Evolutionary conservation across 2,113 vertebrate genomes (phyloP).

Genomic region (Solea senegalensis): DNA sequence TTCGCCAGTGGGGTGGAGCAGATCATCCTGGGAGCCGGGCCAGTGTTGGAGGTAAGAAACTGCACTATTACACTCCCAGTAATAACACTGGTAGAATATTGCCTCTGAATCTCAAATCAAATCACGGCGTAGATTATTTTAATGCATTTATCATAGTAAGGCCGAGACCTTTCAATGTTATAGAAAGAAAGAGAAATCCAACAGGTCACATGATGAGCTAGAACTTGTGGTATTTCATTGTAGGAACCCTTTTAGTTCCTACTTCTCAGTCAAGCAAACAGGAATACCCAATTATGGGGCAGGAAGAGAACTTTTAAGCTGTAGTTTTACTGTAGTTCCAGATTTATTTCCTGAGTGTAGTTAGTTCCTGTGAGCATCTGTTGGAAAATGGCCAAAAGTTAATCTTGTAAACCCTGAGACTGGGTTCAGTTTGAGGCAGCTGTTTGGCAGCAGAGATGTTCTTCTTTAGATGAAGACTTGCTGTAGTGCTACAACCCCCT

Average conservation of each 20-base stretch:
- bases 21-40: constrained; percentile 97
- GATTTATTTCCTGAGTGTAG: neutral
- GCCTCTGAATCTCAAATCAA: too few species aligned
- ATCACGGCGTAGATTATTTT: too few species aligned
- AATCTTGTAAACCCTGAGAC: neutral
- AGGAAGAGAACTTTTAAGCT: neutral
- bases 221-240: neutral
- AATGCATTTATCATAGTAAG: too few species aligned
- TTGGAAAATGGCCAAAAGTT: neutral
- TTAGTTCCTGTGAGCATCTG: neutral
- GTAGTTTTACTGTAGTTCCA: neutral
- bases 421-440: neutral
- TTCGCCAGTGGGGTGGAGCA: constrained; percentile 98
- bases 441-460: too few species aligned
- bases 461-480: neutral
- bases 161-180: too few species aligned
- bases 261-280: neutral
- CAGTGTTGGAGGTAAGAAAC: constrained; percentile 92
- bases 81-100: too few species aligned
- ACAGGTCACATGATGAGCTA: neutral
- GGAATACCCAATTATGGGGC: neutral
- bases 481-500: neutral
- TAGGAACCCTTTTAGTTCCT: neutral
- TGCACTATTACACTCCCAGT: too few species aligned
- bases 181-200: too few species aligned